These are phyloP conservation scores for Eulimnadia texana DNA, from an alignment of 1,140 invertebrate genomes.

Conservation along the genomic window DNA sequence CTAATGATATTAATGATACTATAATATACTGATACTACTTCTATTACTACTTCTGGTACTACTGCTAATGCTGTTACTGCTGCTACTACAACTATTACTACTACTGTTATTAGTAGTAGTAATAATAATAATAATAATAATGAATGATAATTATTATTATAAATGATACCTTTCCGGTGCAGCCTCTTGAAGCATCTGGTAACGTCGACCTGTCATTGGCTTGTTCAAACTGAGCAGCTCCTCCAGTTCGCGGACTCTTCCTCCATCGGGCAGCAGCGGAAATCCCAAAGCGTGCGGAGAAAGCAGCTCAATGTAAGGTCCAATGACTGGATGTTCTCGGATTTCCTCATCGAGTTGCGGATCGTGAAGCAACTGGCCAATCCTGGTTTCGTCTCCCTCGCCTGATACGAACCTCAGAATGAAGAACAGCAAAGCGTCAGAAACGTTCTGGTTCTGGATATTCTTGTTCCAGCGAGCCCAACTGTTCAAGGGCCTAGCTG, in stretches of 20 bases:
- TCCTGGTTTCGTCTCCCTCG: constrained; percentile 1
- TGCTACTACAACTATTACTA: too few species aligned
- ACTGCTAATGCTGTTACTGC: too few species aligned
- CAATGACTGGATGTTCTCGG: background rate
- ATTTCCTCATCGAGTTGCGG: background rate
- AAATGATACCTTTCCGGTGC: background rate
- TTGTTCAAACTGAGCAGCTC: background rate
- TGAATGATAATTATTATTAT: background rate
- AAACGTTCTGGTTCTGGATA: background rate
- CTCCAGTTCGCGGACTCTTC: background rate
- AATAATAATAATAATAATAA: too few species aligned
- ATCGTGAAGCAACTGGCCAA: background rate
- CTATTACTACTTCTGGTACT: too few species aligned
- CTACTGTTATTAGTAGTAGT: too few species aligned
- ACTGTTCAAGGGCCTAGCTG: background rate
- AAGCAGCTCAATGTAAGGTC: background rate
- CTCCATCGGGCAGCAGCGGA: background rate
- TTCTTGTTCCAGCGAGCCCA: constrained; percentile 4
- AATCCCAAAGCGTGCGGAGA: background rate
- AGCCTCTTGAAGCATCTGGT: background rate
- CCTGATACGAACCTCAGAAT: background rate
- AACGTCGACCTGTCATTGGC: background rate
- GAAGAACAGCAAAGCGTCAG: background rate
- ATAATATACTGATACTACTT: too few species aligned
- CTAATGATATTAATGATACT: too few species aligned